Evolutionary conservation across 2,888 invertebrate species (phyloP).

Genomic region (Hedya salicella): DNA sequence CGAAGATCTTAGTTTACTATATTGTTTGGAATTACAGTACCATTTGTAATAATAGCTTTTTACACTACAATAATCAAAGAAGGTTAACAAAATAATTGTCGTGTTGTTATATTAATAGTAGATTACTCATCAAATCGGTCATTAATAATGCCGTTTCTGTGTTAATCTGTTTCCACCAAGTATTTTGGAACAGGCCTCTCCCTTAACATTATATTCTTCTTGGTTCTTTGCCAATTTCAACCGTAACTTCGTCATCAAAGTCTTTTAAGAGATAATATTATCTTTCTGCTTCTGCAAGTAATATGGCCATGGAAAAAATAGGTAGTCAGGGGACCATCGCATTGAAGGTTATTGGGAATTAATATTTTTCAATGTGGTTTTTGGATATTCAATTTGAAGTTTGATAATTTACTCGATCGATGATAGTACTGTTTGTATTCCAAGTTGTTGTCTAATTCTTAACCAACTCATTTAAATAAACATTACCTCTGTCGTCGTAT

Average conservation of each 20-base stretch:
- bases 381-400: not conserved
- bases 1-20: too few relatives aligned
- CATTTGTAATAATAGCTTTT: not conserved
- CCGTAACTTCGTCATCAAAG: conserved; percentile 23
- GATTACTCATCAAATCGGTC: not conserved
- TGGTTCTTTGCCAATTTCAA: conserved; percentile 20
- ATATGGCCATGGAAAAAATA: conserved; percentile 11
- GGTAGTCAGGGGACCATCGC: conserved; percentile 11
- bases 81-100: not conserved
- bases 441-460: not conserved
- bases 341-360: conserved; percentile 7
- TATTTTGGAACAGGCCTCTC: not conserved
- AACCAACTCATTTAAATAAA: conserved; percentile 7
- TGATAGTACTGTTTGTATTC: too few relatives aligned
- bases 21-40: too few relatives aligned
- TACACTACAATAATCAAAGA: not conserved
- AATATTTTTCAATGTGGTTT: not conserved
- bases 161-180: conserved; percentile 1
- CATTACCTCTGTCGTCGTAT: conserved; percentile 20
- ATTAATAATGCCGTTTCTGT: not conserved
- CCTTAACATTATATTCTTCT: not conserved
- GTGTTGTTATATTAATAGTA: not conserved
- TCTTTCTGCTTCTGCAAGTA: conserved; percentile 11
- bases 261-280: conserved; percentile 29
- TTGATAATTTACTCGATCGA: too few relatives aligned